phyloP scores from a whole-genome alignment of 2,113 vertebrate species.

The Mesoclemmys tuberculata region DNA sequence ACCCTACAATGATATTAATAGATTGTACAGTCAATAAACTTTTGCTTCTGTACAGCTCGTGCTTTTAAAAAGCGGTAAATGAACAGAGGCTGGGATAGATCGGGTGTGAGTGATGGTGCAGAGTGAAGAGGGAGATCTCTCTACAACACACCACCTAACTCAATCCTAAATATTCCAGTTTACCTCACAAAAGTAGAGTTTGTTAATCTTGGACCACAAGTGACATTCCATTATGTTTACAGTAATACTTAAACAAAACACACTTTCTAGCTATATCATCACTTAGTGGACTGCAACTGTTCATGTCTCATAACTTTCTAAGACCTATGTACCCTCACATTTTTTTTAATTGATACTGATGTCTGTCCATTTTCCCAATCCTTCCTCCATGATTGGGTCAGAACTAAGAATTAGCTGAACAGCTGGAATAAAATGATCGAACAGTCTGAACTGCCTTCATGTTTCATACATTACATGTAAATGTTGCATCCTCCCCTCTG shows the following conservation, averaged over 20 bases:
- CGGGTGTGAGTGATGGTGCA: neutral
- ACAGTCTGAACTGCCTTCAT: neutral
- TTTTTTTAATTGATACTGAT: neutral
- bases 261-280: neutral
- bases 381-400: neutral
- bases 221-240: neutral
- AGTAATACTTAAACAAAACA: neutral
- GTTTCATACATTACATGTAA: neutral
- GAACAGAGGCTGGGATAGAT: neutral
- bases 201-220: neutral
- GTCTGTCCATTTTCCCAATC: conserved; percentile 4
- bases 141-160: neutral
- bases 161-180: fast-evolving
- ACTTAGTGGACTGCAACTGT: neutral
- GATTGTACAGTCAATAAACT: neutral
- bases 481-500: neutral
- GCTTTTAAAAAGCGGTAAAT: neutral
- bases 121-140: neutral
- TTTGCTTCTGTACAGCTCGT: neutral
- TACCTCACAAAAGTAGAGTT: neutral
- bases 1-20: neutral
- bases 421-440: fast-evolving
- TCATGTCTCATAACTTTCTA: fast-evolving
- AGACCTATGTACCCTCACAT: neutral
- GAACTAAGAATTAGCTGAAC: neutral